Evolutionary conservation across 2,113 vertebrate genomes (phyloP).

Genomic region (Vimba vimba): DNA sequence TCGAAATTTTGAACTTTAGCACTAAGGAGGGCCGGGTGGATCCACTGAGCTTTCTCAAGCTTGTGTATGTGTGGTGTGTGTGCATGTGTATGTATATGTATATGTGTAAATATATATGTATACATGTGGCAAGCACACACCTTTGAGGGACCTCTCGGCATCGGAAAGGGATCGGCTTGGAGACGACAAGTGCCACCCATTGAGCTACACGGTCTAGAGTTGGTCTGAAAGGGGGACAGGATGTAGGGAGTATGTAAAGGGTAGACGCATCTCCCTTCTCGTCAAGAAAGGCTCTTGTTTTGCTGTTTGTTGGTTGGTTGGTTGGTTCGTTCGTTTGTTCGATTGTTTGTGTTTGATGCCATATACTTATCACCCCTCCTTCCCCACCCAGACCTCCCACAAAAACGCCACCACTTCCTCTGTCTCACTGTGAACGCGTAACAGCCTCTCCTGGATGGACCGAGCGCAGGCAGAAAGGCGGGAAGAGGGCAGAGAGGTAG

Average conservation of each 20-base stretch:
- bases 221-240: neutral
- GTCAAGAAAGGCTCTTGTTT: conserved; percentile 48
- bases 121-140: conserved; percentile 78
- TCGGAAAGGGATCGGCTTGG: neutral
- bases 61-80: conserved; percentile 63
- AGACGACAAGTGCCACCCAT: neutral
- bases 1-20: conserved; percentile 67
- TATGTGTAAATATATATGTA: conserved; percentile 51
- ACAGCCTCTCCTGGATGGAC: conserved; percentile 51
- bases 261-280: conserved; percentile 48
- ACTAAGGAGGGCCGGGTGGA: conserved; percentile 69
- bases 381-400: conserved; percentile 25
- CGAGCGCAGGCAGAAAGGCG: conserved; percentile 13
- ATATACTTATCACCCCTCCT: conserved; percentile 51
- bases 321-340: conserved; percentile 30
- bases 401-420: conserved; percentile 25
- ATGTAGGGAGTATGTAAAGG: conserved; percentile 20
- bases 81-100: conserved; percentile 67
- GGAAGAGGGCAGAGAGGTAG: conserved; percentile 24
- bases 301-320: conserved; percentile 45
- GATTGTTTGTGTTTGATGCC: conserved; percentile 56
- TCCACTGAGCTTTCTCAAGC: conserved; percentile 68
- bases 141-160: conserved; percentile 66
- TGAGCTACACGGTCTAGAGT: conserved; percentile 10
- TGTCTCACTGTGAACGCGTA: conserved; percentile 76